Evolutionary conservation across 2,113 vertebrate species (phyloP), one percentile per base, ranked within the genome.

Genomic region (Osmerus eperlanus): DNA sequence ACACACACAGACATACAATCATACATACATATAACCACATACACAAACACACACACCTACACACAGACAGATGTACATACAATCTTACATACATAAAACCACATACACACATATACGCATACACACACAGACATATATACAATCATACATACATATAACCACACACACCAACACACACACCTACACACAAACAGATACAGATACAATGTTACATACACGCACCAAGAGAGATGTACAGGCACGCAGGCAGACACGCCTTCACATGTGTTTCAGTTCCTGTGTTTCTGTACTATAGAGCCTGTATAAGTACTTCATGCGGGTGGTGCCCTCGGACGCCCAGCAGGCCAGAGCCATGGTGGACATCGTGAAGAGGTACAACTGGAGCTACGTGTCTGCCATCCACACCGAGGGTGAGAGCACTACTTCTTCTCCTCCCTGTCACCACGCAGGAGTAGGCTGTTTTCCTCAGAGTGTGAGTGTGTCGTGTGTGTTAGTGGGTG

Each of bases 281-380:
- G 16, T n/a, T 56, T 19, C 4, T 19, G 15, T 72, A 14, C 72
- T 53, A 41, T 82, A 91, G 89, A 97, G 96, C 58, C 81, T 99
- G 55, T 99, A 92, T 85, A 98, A 99, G 77, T 99, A 99, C 82
- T 99, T 99, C 86, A 97, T 99, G 96, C 94, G 97, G 78, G 97
- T 99, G 41, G 97, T 99, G 53, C 97, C 97, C 3, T 99, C 97
- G 0, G 97, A 99, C 55, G 95, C 95, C 29, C 96, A 98, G 78
- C 97, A 99, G 86, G 97, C 97, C 25, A 91, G 94, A 73, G 97
- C 97, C 3, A 99, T 99, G 96, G 97, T 99, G 87, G 97, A 99
- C 93, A 99, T 99, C 16, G 96, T 99, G 75, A 99, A 98, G 85
- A 91, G 94, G 72, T 99, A 99, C 89, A 98, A 95, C 89, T 99